Percentiles rank a stretch among this genome's conserved stretches.
phyloP scores from a whole-genome alignment of 1,140 invertebrate species.

The Diplogasteroides magnus region DNA sequence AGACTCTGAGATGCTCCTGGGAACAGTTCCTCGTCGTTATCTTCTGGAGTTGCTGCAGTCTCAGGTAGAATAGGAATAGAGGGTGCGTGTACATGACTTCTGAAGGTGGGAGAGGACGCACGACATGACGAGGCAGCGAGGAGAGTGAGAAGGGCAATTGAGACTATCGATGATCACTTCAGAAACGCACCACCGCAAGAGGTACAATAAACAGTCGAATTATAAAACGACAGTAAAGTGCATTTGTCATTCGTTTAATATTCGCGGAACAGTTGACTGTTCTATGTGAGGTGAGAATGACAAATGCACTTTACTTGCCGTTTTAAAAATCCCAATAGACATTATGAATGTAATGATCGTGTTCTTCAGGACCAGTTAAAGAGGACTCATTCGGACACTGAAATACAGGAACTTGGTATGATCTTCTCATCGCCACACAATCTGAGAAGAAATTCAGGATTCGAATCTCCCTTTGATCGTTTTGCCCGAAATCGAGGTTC shows the following conservation, averaged over 20 bases:
- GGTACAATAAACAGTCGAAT: neutral
- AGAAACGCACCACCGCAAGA: conserved; percentile 9
- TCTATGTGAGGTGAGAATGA: neutral
- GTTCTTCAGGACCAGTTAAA: neutral
- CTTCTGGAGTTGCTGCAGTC: conserved; percentile 42
- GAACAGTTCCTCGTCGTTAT: conserved; percentile 44
- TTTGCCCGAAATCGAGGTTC: too few species aligned
- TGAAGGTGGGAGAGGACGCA: conserved; percentile 48
- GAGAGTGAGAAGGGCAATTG: conserved; percentile 45
- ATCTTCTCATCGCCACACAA: too few species aligned
- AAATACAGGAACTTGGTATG: too few species aligned
- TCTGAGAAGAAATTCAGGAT: too few species aligned
- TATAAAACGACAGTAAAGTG: neutral
- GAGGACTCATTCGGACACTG: too few species aligned
- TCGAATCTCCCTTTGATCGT: too few species aligned
- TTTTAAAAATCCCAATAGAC: neutral
- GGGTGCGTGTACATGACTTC: neutral
- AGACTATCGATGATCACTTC: conserved; percentile 53
- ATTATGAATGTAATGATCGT: neutral
- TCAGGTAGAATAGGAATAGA: conserved; percentile 12
- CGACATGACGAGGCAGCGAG: conserved; percentile 46
- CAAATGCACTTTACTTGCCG: too few species aligned
- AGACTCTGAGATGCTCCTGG: conserved; percentile 51
- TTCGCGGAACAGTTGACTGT: neutral
- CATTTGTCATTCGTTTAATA: neutral